Conservation (phyloP, 2,797 vertebrate genomes). For the Cebuella pygmaea region DNA sequence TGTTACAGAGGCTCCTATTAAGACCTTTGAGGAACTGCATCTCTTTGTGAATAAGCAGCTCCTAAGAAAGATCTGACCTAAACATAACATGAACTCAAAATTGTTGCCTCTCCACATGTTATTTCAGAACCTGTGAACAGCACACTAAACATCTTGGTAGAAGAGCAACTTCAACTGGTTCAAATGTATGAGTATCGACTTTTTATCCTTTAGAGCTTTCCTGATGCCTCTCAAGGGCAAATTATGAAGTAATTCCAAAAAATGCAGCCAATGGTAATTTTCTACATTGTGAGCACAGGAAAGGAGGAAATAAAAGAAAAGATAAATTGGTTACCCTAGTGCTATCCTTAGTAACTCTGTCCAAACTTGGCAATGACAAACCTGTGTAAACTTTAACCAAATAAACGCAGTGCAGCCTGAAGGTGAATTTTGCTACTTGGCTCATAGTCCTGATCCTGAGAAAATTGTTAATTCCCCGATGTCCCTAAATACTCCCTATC, state of each 20-base stretch:
- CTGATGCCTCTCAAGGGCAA: conserved; percentile 69
- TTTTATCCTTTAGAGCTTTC: conserved; percentile 74
- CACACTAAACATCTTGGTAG: conserved; percentile 66
- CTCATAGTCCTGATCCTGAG: background rate
- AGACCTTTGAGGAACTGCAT: conserved; percentile 71
- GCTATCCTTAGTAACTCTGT: conserved; percentile 13
- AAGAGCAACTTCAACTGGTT: conserved; percentile 72
- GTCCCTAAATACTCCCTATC: conserved; percentile 17
- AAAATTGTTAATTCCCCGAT: conserved; percentile 29
- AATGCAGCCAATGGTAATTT: conserved; percentile 72
- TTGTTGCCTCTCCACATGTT: conserved; percentile 64
- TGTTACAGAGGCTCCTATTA: conserved; percentile 72
- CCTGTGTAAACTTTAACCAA: conserved; percentile 16
- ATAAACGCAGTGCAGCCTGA: background rate
- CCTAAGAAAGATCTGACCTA: conserved; percentile 73
- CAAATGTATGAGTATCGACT: conserved; percentile 78
- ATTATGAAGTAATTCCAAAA: conserved; percentile 79
- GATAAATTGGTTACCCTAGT: background rate
- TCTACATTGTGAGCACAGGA: conserved; percentile 55
- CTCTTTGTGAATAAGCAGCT: conserved; percentile 54
- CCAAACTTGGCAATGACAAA: background rate
- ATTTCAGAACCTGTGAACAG: conserved; percentile 69
- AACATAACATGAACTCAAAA: conserved; percentile 68
- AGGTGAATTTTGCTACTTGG: background rate
- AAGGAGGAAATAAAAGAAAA: conserved; percentile 57